These are phyloP conservation scores for Crocallis elinguaria DNA, from an alignment of 2,888 invertebrate genomes.

Conservation along the genomic window DNA sequence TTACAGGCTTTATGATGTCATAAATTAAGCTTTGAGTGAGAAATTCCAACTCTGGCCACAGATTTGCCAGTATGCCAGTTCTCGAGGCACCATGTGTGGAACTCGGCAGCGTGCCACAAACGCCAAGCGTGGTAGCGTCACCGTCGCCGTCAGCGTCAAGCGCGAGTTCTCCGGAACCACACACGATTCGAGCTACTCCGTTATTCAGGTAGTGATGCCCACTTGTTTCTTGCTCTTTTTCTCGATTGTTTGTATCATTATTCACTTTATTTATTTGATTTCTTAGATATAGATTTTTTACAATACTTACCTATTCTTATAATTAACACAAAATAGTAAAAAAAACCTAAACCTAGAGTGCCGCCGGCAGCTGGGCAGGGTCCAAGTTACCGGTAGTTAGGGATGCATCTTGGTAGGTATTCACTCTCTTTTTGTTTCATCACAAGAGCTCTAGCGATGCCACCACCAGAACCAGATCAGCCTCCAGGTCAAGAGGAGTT, in stretches of 20 bases:
- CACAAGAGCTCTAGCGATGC: conserved; percentile 71
- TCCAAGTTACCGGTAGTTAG: neutral
- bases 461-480: conserved; percentile 74
- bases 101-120: conserved; percentile 68
- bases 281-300: no score
- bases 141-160: conserved; percentile 77
- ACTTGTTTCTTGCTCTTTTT: no score
- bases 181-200: conserved; percentile 63
- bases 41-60: no score
- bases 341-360: no score
- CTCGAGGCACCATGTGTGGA: conserved; percentile 72
- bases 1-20: no score
- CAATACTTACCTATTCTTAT: no score
- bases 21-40: no score
- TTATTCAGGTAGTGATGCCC: conserved; percentile 64
- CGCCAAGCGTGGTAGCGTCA: conserved; percentile 60
- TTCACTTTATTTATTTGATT: no score
- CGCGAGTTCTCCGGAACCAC: conserved; percentile 74
- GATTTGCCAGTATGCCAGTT: conserved; percentile 58
- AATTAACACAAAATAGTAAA: no score
- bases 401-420: no score
- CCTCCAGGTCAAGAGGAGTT: conserved; percentile 77
- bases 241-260: no score
- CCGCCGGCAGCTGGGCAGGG: no score
- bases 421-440: neutral